Conservation (phyloP, 2,113 vertebrate species). For the Pollachius pollachius region DNA sequence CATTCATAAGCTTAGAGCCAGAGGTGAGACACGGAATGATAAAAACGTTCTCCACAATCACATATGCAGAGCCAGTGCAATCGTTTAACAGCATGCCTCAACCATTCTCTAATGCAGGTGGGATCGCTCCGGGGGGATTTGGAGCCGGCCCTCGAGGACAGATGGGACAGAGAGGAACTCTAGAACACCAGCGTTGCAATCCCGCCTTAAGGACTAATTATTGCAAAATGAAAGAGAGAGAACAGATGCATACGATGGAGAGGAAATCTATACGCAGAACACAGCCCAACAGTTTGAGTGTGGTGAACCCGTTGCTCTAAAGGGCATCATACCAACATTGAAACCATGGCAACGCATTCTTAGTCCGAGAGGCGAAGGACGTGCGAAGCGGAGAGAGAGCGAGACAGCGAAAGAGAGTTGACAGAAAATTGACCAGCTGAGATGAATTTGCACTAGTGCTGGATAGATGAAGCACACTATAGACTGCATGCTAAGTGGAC, state of each 20-base stretch:
- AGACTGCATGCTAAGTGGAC: slow-evolving; percentile 63
- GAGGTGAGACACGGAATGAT: slow-evolving; percentile 33
- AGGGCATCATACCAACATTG: slow-evolving; percentile 64
- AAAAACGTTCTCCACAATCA: too few relatives aligned
- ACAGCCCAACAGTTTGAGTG: slow-evolving; percentile 40
- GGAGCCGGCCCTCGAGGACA: slow-evolving; percentile 54
- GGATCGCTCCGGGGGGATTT: slow-evolving; percentile 49
- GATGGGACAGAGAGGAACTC: slow-evolving; percentile 48
- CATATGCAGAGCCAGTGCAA: too few relatives aligned
- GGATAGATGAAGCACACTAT: slow-evolving; percentile 67
- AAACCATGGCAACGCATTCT: slow-evolving; percentile 67
- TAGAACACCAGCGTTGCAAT: slow-evolving; percentile 30
- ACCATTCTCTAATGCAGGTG: slow-evolving; percentile 39
- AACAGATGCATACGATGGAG: slow-evolving; percentile 23
- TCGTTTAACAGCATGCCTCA: too few relatives aligned
- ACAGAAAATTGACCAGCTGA: slow-evolving; percentile 67
- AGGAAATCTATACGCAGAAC: slow-evolving; percentile 39
- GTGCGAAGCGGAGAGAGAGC: slow-evolving; percentile 33
- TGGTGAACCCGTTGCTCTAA: slow-evolving; percentile 50
- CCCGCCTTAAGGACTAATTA: slow-evolving; percentile 18
- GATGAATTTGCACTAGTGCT: slow-evolving; percentile 75
- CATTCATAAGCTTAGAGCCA: slow-evolving; percentile 67
- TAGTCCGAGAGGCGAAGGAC: slow-evolving; percentile 51
- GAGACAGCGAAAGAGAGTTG: slow-evolving; percentile 13
- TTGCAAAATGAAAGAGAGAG: slow-evolving; percentile 1